These are phyloP conservation scores for Drosophila setifemur DNA, from an alignment of 1,140 invertebrate genomes.

Conservation along the genomic window DNA sequence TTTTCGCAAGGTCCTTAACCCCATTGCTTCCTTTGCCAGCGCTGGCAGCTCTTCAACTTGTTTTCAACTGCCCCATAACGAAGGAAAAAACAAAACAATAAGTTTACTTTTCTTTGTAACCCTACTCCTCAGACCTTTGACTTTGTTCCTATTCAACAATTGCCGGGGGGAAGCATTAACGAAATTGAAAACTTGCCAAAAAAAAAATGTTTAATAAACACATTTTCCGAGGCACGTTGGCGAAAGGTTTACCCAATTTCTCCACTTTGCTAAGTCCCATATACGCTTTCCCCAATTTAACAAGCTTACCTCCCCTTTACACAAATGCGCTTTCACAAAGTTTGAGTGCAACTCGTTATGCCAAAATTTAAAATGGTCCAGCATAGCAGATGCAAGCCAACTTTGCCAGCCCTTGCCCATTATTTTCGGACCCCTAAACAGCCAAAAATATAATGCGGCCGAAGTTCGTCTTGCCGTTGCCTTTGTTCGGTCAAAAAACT, in stretches of 20 bases:
- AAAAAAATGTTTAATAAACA: conserved; percentile 75
- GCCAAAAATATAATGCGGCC: conserved; percentile 35
- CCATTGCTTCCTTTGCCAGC: conserved; percentile 17
- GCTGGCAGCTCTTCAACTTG: conserved; percentile 4
- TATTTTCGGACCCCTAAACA: not conserved
- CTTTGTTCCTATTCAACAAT: not conserved
- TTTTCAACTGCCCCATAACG: conserved; percentile 30
- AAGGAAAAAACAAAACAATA: conserved; percentile 57
- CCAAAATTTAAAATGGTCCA: conserved; percentile 41
- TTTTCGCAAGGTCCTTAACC: conserved; percentile 53
- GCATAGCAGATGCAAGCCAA: conserved; percentile 37
- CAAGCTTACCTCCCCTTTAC: not conserved
- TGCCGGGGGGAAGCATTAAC: conserved; percentile 55
- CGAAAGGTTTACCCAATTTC: conserved; percentile 1
- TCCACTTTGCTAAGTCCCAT: not conserved
- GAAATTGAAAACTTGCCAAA: conserved; percentile 74
- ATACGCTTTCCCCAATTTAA: too few relatives aligned
- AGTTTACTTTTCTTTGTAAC: conserved; percentile 21
- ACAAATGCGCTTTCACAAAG: conserved; percentile 56
- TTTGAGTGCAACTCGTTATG: conserved; percentile 71
- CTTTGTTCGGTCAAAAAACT: conserved; percentile 34
- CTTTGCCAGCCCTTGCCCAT: not conserved
- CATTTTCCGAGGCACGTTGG: conserved; percentile 42
- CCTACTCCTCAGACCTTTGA: not conserved
- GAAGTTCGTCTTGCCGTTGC: conserved; percentile 52